Percentiles rank a stretch among this genome's conserved stretches.
Conservation (phyloP, 1,140 invertebrate species). For the Planococcus citri region DNA sequence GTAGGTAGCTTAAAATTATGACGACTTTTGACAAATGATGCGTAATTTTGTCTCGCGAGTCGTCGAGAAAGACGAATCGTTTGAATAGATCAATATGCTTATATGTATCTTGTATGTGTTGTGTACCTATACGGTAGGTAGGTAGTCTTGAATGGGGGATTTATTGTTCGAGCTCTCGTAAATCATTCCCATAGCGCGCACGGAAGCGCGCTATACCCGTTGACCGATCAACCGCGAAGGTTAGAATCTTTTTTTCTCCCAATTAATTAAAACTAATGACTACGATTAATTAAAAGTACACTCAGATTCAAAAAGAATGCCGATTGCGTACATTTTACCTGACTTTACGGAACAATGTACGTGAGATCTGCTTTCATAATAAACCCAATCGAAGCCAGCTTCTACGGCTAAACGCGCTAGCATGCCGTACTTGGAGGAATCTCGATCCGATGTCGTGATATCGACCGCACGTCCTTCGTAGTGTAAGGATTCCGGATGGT, state of each 20-base stretch:
- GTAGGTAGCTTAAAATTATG: too few species aligned
- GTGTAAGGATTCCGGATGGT: slow-evolving; percentile 71
- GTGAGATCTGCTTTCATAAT: slow-evolving; percentile 84
- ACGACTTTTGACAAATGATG: too few species aligned
- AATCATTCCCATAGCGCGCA: neutral
- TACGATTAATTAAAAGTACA: slow-evolving; percentile 14
- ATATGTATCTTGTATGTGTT: too few species aligned
- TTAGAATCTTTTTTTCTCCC: neutral
- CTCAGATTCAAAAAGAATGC: slow-evolving; percentile 12
- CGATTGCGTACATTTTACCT: slow-evolving; percentile 49
- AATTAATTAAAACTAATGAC: slow-evolving; percentile 15
- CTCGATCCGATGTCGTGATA: slow-evolving; percentile 84
- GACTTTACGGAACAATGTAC: slow-evolving; percentile 97
- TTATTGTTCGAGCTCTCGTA: neutral
- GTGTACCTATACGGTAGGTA: too few species aligned
- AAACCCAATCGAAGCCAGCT: slow-evolving; percentile 97
- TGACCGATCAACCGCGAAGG: neutral
- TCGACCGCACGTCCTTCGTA: slow-evolving; percentile 94
- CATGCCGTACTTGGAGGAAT: slow-evolving; percentile 88
- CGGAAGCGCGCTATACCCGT: neutral
- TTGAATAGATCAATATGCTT: too few species aligned
- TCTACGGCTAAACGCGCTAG: slow-evolving; percentile 88
- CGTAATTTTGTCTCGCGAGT: too few species aligned
- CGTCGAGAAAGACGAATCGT: too few species aligned
- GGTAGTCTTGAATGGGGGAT: too few species aligned